Base-by-base conservation (phyloP, 2,797 vertebrate genomes). In the Coilia nasus region DNA sequence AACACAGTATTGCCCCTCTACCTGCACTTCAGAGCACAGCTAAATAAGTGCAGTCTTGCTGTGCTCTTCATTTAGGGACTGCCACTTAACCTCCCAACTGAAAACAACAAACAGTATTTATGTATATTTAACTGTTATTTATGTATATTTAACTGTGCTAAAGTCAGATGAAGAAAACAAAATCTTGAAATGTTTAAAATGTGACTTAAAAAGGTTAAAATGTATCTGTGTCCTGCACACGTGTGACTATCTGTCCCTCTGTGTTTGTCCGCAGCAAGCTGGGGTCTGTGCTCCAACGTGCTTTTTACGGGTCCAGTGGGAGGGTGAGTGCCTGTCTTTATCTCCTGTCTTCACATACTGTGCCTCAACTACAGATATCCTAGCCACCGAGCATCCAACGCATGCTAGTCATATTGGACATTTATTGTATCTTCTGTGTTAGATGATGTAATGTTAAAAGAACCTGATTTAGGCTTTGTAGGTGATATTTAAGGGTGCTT, bases 211-310 rank as follows among this genome's bases (percentile, higher is more conserved):
- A 54, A 54, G 50, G 50, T 54, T 54, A 3, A 54, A 54, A 54
- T 54, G 14, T 54, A 41, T 41, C 35, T 2, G 75, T 83, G 59
- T 15, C 84, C 67, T 67, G n/a, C 54, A 47, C 78, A 14, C 84
- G 85, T 83, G 81, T 88, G 59, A 47, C 83, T 86, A 75, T 85
- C 19, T 82, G 64, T 90, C 19, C 75, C 82, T 82, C 21, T 91
- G 15, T 85, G 31, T 88, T 11, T 90, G 12, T 75, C 86, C 85
- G 11, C 94, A 96, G 95, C 95, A 96, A 96, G 92, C 95, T 96
- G 96, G 95, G 95, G 93, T 96, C 95, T 93, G 95, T 95, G 93
- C 95, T 96, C 95, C 95, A 96, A 96, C 95, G 95, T 93, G 94
- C 94, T 92, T 96, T 96, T 91, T 96, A 96, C 87, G 95, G 95